Percentiles rank a stretch among this genome's conserved stretches.
Conservation (phyloP, 2,113 vertebrate species). For the Xenotilapia longispinis region DNA sequence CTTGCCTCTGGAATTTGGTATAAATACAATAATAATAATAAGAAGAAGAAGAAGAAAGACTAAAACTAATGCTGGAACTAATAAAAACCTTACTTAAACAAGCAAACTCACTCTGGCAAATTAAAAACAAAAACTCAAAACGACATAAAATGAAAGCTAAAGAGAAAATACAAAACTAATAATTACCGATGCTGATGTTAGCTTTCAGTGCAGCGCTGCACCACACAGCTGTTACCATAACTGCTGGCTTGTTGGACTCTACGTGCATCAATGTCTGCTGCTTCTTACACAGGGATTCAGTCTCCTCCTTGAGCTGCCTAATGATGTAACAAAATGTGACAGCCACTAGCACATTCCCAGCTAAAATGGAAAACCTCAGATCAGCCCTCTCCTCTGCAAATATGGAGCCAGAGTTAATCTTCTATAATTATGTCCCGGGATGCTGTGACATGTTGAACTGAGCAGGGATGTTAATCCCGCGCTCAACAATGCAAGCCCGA, state of each 20-base stretch:
- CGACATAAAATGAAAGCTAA: not conserved
- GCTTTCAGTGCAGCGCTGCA: not conserved
- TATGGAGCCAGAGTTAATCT: conserved; percentile 35
- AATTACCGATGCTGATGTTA: not conserved
- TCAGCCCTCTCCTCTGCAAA: conserved; percentile 5
- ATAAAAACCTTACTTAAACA: not conserved
- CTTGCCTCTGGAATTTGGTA: not conserved
- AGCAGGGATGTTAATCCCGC: conserved; percentile 38
- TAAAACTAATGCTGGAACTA: not conserved
- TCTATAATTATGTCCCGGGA: conserved; percentile 29
- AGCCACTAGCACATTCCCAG: conserved; percentile 24
- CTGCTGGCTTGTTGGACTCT: not conserved
- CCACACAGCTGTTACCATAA: not conserved
- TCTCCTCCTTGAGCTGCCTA: not conserved
- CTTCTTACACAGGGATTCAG: not conserved
- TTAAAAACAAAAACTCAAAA: not conserved
- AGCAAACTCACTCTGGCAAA: not conserved
- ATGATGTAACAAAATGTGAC: conserved; percentile 13
- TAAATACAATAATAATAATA: rapidly evolving
- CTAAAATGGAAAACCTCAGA: conserved; percentile 13
- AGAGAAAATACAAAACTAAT: not conserved
- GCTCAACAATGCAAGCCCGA: conserved; percentile 27
- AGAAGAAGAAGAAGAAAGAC: not conserved
- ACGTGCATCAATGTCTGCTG: not conserved
- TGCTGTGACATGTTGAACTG: conserved; percentile 26